These are phyloP conservation scores for Borostomias antarcticus DNA, from an alignment of 2,797 vertebrate species.

Conservation along the genomic window DNA sequence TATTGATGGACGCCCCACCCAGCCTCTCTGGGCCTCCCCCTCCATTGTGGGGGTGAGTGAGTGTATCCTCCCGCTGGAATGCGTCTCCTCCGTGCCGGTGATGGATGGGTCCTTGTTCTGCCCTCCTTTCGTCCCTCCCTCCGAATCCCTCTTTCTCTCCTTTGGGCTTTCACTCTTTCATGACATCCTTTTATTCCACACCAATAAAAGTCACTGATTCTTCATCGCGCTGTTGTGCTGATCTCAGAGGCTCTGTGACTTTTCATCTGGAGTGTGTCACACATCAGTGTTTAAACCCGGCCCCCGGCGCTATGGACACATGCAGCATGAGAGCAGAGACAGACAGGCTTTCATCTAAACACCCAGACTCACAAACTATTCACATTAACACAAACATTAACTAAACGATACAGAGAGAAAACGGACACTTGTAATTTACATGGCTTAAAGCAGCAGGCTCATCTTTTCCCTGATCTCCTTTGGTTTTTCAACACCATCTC, in stretches of 20 bases:
- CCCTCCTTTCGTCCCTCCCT: conserved; percentile 83
- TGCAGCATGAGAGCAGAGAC: conserved; percentile 68
- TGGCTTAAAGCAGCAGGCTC: too few relatives aligned
- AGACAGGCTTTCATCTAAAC: conserved; percentile 3
- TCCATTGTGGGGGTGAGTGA: conserved; percentile 82
- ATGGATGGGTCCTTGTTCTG: conserved; percentile 87
- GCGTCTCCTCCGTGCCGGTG: conserved; percentile 79
- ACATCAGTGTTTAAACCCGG: conserved; percentile 72
- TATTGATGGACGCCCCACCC: conserved; percentile 79
- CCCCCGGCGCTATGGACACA: conserved; percentile 68
- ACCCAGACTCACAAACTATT: background rate
- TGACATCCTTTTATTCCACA: conserved; percentile 75
- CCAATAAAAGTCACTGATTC: conserved; percentile 86
- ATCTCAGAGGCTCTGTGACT: conserved; percentile 76
- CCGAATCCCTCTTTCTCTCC: conserved; percentile 81
- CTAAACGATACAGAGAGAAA: background rate
- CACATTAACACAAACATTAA: background rate
- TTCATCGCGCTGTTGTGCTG: conserved; percentile 77
- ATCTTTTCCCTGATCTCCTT: too few relatives aligned
- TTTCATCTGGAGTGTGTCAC: conserved; percentile 79
- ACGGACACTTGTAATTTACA: too few relatives aligned
- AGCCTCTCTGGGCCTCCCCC: conserved; percentile 72
- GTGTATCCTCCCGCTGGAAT: conserved; percentile 85
- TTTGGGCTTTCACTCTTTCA: conserved; percentile 80
- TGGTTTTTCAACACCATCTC: too few relatives aligned